Evolutionary conservation across 2,888 invertebrate species (phyloP), one percentile per base, ranked within the genome.

Genomic region (Rhaphigaster nebulosa): DNA sequence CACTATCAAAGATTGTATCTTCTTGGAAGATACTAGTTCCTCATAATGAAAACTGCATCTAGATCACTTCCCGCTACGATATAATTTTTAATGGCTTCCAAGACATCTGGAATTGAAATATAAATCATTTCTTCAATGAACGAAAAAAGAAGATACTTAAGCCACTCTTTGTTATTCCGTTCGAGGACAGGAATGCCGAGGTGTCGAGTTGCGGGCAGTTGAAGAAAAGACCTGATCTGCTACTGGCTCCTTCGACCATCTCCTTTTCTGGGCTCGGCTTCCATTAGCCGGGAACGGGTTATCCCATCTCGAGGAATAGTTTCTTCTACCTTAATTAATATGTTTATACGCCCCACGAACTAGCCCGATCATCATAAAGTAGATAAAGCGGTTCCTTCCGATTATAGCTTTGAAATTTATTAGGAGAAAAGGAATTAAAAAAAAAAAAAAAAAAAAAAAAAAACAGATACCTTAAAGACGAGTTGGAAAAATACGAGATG

Each of bases 71-170:
- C 70, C 29, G 70, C 5, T 34, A 70, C 34, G 34, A 70, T 70
- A 34, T 70, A 70, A 70, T 70, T 70, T 70, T 38, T 70, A 70
- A 70, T 54, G 41, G 87, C n/a, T 29, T 65, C 52, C 52, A 60
- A 0, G 26, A 38, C 41, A 38, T 45, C 34, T 70, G 70, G 70
- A 34, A 70, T 70, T 70, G 70, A 70, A 70, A 70, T 70, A 70
- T 70, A 70, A 20, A 34, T 70, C 34, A 70, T 65, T 65, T 65
- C 65, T 65, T 70, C 70, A 34, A 34, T 6, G 20, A 8, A 20
- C 4, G 20, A 70, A 18, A 34, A 70, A 65, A 60, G 60, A 70
- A 70, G 20, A 29, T 38, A 34, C 70, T 70, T 70, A 70, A 70
- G 41, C 60, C n/a, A 45, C 41, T 54, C 34, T 70, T 70, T 34